Percentiles rank a stretch among this genome's conserved stretches.
Conservation (phyloP, 92 coral and sea anemone species). For the Parazoanthus atlanticus region DNA sequence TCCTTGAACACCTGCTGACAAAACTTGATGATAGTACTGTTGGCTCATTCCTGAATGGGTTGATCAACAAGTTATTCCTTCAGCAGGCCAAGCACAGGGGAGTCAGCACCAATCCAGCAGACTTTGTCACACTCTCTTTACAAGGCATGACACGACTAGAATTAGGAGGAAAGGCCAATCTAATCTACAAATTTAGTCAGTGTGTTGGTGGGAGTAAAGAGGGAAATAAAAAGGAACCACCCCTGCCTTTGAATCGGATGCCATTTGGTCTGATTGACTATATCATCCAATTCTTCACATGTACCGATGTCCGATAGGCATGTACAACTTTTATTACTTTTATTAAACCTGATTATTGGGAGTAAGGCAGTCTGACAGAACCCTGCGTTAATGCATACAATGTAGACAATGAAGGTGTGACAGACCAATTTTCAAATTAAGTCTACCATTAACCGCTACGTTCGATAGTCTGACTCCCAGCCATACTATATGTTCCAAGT, state of each 20-base stretch:
- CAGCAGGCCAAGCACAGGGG: background rate
- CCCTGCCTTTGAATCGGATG: slow-evolving; percentile 36
- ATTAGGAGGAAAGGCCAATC: slow-evolving; percentile 16
- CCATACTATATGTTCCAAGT: no score
- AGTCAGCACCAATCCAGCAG: slow-evolving; percentile 10
- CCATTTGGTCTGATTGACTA: slow-evolving; percentile 45
- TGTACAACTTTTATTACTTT: no score
- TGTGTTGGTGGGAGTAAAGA: background rate
- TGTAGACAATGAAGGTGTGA: no score
- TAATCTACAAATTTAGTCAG: slow-evolving; percentile 29
- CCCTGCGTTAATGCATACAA: no score
- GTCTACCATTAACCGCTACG: no score
- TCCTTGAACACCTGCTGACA: background rate
- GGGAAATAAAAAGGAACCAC: background rate
- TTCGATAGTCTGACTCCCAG: no score
- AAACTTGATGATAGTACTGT: background rate
- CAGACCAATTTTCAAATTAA: no score
- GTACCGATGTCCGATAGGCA: no score
- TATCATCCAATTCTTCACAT: no score
- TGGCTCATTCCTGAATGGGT: background rate
- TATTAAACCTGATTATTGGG: no score
- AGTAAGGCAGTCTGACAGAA: no score
- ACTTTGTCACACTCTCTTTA: background rate
- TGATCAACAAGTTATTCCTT: background rate
- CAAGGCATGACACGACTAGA: slow-evolving; percentile 21